These are phyloP conservation scores for Coenobita brevimanus DNA, from an alignment of 1,140 invertebrate species.

Conservation along the genomic window DNA sequence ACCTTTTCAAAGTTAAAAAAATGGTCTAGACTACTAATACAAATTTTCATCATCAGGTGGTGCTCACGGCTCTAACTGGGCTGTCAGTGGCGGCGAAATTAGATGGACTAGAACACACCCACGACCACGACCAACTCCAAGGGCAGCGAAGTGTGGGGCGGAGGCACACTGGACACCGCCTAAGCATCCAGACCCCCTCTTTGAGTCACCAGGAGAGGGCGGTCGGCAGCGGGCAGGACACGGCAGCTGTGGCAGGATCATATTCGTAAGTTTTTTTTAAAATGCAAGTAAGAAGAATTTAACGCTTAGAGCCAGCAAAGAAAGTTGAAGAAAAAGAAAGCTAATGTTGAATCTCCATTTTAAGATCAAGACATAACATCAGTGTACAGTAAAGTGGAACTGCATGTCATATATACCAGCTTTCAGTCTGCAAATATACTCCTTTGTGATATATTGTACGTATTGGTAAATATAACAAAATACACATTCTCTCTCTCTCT, in stretches of 20 bases:
- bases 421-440: neutral
- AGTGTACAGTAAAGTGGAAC: too few relatives aligned
- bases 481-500: too few relatives aligned
- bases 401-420: neutral
- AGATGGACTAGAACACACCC: neutral
- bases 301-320: too few relatives aligned
- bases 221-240: neutral
- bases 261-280: slow-evolving; percentile 30
- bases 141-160: neutral
- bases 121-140: neutral
- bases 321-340: too few relatives aligned
- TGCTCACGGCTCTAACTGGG: too few relatives aligned
- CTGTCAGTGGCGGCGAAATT: too few relatives aligned
- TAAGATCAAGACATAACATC: too few relatives aligned
- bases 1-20: too few relatives aligned
- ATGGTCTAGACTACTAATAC: too few relatives aligned
- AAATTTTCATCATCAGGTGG: too few relatives aligned
- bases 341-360: too few relatives aligned
- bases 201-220: slow-evolving; percentile 12
- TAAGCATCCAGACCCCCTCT: slow-evolving; percentile 6
- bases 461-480: neutral
- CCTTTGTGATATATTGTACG: neutral
- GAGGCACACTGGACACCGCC: neutral
- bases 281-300: neutral
- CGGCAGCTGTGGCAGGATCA: slow-evolving; percentile 8